These are phyloP conservation scores for Oscheius sp. DNA, from an alignment of 2,888 invertebrate species.

Conservation along the genomic window DNA sequence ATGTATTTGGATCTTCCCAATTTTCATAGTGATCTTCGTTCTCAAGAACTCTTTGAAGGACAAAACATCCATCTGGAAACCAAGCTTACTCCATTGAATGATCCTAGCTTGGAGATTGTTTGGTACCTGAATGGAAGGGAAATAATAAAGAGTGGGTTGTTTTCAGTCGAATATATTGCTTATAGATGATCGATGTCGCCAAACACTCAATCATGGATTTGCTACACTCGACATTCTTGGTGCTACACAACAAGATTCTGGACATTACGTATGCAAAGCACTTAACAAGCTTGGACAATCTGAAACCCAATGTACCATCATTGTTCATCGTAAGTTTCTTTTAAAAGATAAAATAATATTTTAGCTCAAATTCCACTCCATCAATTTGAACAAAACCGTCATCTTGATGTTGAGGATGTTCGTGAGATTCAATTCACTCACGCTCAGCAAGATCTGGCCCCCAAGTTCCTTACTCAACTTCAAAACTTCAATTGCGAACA, in stretches of 20 bases:
- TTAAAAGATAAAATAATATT: not conserved
- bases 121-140: conserved; percentile 89
- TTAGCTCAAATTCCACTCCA: conserved; percentile 48
- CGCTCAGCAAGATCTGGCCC: conserved; percentile 46
- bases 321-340: conserved; percentile 52
- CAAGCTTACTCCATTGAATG: conserved; percentile 90
- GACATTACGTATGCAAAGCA: conserved; percentile 92
- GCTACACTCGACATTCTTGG: conserved; percentile 86
- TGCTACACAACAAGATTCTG: conserved; percentile 79
- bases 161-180: not conserved
- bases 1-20: conserved; percentile 76
- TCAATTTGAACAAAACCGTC: conserved; percentile 48
- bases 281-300: conserved; percentile 95
- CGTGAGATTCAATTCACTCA: conserved; percentile 62
- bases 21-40: conserved; percentile 85
- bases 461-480: conserved; percentile 56
- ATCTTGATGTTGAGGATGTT: conserved; percentile 66
- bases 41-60: conserved; percentile 90
- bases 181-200: conserved; percentile 56
- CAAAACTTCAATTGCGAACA: conserved; percentile 63
- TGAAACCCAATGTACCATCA: conserved; percentile 77
- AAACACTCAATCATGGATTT: conserved; percentile 86
- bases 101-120: conserved; percentile 89
- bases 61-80: conserved; percentile 94
- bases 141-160: conserved; percentile 38